phyloP scores from a whole-genome alignment of 1,140 invertebrate genomes.

The Agrypnia vestita region DNA sequence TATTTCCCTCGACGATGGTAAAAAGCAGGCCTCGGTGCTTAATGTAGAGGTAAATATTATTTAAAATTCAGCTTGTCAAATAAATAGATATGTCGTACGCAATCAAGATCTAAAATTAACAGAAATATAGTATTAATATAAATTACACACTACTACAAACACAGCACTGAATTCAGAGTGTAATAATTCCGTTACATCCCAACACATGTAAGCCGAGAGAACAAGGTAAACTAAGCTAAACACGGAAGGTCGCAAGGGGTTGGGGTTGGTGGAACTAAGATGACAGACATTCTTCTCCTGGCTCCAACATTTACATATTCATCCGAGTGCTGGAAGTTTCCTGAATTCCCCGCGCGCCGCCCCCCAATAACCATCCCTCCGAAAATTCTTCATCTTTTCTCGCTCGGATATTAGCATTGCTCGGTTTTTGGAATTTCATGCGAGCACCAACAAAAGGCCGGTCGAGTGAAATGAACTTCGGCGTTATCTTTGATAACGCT shows the following conservation, averaged over 20 bases:
- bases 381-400: conserved; percentile 33
- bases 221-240: conserved; percentile 33
- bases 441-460: conserved; percentile 30
- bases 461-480: background rate
- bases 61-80: too few species aligned
- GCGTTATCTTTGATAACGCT: background rate
- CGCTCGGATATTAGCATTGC: conserved; percentile 24
- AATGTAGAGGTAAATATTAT: too few species aligned
- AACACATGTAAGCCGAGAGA: background rate
- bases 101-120: too few species aligned
- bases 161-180: too few species aligned
- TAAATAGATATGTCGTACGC: too few species aligned
- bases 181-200: background rate
- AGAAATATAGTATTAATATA: too few species aligned
- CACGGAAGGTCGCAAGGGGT: background rate
- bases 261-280: background rate
- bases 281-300: conserved; percentile 27
- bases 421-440: conserved; percentile 32
- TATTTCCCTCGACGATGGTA: too few species aligned
- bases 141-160: too few species aligned
- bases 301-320: conserved; percentile 34
- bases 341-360: conserved; percentile 12
- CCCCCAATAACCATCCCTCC: background rate
- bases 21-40: too few species aligned
- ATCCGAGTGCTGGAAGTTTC: conserved; percentile 29